Evolutionary conservation across 2,797 vertebrate genomes (phyloP).

Genomic region (Pteropus rufus): DNA sequence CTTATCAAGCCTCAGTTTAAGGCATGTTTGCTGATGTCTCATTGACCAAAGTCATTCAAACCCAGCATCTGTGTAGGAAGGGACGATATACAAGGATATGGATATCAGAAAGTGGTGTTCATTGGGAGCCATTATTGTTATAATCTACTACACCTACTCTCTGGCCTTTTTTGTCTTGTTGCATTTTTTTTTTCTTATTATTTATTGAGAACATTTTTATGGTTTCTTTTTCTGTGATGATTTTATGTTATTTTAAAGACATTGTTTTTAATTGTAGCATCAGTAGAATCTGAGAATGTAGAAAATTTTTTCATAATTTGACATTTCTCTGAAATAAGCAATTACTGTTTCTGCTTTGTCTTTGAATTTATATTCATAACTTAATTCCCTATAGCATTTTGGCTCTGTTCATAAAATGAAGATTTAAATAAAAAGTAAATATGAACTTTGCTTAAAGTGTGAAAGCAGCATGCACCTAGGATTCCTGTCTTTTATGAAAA

Average conservation of each 20-base stretch:
- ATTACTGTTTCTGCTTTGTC: neutral
- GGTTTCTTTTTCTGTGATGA: neutral
- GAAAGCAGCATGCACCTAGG: neutral
- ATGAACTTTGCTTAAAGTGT: neutral
- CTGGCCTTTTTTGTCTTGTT: neutral
- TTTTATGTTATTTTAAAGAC: neutral
- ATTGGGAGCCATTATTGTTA: neutral
- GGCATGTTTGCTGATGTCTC: neutral
- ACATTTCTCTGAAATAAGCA: neutral
- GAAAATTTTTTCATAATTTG: neutral
- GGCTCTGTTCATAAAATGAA: neutral
- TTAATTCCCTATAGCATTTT: neutral
- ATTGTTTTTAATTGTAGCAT: neutral
- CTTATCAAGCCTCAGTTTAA: neutral
- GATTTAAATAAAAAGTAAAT: neutral
- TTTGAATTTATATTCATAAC: conserved; percentile 3
- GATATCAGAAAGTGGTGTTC: neutral
- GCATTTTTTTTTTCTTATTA: neutral
- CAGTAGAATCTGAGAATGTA: neutral
- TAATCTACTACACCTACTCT: neutral
- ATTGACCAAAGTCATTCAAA: neutral
- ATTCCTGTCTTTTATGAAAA: neutral
- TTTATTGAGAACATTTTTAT: neutral
- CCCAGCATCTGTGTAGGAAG: neutral
- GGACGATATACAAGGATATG: neutral